Evolutionary conservation across 2,888 invertebrate species (phyloP).

Genomic region (Acleris cristana): DNA sequence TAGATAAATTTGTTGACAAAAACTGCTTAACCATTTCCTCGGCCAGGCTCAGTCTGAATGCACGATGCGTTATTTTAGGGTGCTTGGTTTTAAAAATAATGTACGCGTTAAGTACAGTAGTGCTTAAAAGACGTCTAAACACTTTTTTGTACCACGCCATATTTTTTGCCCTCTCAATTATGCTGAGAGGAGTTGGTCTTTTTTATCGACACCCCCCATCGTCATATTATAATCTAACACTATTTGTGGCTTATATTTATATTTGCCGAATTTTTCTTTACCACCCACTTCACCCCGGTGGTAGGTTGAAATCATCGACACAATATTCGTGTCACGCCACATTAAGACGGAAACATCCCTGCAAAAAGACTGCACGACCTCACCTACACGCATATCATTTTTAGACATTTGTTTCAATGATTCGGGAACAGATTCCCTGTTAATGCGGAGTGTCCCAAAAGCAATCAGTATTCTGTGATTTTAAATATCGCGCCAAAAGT

Average conservation of each 20-base stretch:
- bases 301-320: conserved; percentile 25
- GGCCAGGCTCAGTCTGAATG: neutral
- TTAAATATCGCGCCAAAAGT: conserved; percentile 10
- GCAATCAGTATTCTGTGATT: conserved; percentile 3
- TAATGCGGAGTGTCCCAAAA: conserved; percentile 9
- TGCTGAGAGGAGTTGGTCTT: conserved; percentile 18
- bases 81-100: conserved; percentile 4
- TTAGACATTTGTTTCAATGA: neutral
- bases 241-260: conserved; percentile 22
- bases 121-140: conserved; percentile 1
- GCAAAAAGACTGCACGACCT: neutral
- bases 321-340: conserved; percentile 27
- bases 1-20: neutral
- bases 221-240: conserved; percentile 22
- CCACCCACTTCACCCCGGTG: conserved; percentile 20
- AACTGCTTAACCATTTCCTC: conserved; percentile 3
- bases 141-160: conserved; percentile 10
- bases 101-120: neutral
- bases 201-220: conserved; percentile 29
- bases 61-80: neutral
- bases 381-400: conserved; percentile 2
- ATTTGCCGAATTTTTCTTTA: conserved; percentile 26
- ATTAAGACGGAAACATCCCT: conserved; percentile 10
- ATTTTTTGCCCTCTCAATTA: neutral
- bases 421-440: conserved; percentile 6